These are phyloP conservation scores for Dione juno DNA, from an alignment of 2,888 invertebrate genomes.

Conservation along the genomic window DNA sequence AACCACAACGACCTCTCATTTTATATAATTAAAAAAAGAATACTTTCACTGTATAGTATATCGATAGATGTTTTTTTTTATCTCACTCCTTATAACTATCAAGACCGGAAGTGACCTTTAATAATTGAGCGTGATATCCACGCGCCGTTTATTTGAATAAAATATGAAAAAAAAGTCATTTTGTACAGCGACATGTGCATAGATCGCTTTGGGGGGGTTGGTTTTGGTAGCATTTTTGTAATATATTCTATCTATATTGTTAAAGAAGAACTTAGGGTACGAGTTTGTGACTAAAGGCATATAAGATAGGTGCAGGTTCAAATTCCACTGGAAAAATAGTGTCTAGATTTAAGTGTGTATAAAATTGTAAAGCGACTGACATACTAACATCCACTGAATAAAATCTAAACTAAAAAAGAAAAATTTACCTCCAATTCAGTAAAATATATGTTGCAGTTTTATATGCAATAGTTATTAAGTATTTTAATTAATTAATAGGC, in stretches of 20 bases:
- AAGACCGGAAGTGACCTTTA: slow-evolving; percentile 16
- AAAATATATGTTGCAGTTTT: too few species aligned
- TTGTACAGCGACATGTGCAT: slow-evolving; percentile 15
- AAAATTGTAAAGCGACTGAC: too few species aligned
- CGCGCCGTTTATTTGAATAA: slow-evolving; percentile 21
- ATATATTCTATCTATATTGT: slow-evolving; percentile 9
- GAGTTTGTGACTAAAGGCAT: background rate
- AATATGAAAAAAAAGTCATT: slow-evolving; percentile 19
- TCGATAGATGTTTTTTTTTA: background rate
- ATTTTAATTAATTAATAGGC: too few species aligned
- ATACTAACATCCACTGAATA: too few species aligned
- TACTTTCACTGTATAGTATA: background rate
- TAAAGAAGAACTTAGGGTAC: background rate
- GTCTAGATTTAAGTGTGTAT: too few species aligned
- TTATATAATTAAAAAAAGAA: too few species aligned
- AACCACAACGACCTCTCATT: too few species aligned
- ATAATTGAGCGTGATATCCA: slow-evolving; percentile 26
- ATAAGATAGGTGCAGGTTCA: background rate
- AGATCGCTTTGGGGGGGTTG: slow-evolving; percentile 1
- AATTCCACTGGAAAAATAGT: background rate
- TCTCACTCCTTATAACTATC: slow-evolving; percentile 1
- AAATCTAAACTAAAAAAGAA: too few species aligned
- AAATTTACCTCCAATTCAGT: too few species aligned
- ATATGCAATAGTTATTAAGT: too few species aligned
- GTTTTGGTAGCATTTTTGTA: background rate